These are phyloP conservation scores for Eupithecia insigniata DNA, from an alignment of 2,888 invertebrate species.

Conservation along the genomic window DNA sequence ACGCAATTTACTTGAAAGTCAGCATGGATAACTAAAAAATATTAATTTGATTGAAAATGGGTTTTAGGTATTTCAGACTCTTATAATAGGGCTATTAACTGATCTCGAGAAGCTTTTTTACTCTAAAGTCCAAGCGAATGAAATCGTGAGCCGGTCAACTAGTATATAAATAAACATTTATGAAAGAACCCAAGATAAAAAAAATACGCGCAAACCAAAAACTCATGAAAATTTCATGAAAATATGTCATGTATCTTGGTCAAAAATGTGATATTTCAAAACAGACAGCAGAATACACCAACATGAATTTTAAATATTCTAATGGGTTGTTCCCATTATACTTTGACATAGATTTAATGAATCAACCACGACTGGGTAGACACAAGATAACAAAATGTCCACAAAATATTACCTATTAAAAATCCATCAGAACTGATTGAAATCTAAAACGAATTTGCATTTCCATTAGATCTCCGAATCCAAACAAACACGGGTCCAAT, in stretches of 20 bases:
- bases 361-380: background rate
- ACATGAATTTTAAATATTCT: background rate
- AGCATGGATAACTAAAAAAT: too few species aligned
- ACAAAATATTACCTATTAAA: slow-evolving; percentile 11
- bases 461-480: slow-evolving; percentile 33
- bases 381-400: background rate
- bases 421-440: slow-evolving; percentile 28
- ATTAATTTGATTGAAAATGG: too few species aligned
- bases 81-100: too few species aligned
- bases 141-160: too few species aligned
- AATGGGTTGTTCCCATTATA: background rate
- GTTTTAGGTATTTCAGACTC: too few species aligned
- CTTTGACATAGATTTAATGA: background rate
- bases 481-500: slow-evolving; percentile 35
- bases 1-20: too few species aligned
- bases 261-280: background rate
- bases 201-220: too few species aligned
- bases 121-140: too few species aligned
- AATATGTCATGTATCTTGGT: background rate
- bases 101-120: too few species aligned
- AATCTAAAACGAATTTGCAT: slow-evolving; percentile 40
- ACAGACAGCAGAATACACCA: background rate
- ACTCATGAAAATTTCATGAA: background rate
- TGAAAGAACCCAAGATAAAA: too few species aligned
- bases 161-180: background rate